Base-by-base conservation (phyloP, 2,888 invertebrate species). In the Schizaphis graminum region DNA sequence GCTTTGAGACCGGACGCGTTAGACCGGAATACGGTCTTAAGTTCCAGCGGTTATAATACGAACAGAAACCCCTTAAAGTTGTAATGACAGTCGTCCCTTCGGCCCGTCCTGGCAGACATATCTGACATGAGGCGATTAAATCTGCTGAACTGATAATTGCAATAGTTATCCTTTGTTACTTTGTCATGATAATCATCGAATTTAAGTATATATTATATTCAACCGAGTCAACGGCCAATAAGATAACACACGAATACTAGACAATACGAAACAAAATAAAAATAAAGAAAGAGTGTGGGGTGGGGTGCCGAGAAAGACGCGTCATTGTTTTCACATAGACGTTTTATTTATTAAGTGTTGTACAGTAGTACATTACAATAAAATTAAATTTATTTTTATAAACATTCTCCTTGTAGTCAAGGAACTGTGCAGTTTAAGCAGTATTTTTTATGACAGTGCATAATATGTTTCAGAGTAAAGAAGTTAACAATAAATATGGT, bases 181-280 rank as follows among this genome's bases (percentile, higher is more conserved):
- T 8, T 35, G 35, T 77, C 35, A 35, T 77, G 77, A 77, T 77
- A 21, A 35, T 77, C 77, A 77, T 77, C 77, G 35, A 35, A 8
- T 77, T 3, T 35, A 67, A 67, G n/a, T 67, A n/a, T 67, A 35
- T 77, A 35, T 35, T 7, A 35, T 7, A 21, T 35, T 77, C 86
- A 7, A 86, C 44, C 13, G 86, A 13, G 28, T 28, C 28, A 5
- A 0, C 26, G 47, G 47, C 28, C 44, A 86, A 47, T 86, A 86
- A 77, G 77, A 47, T 86, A 44, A 44, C 47, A 16, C 86, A 28
- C 28, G 21, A 21, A 28, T 47, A 28, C 28, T 2, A 35, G 28
- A 86, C 86, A 47, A 77, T 77, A n/a, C 86, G 47, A n/a, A 47
- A 13, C 28, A 86, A 86, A 86, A 47, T 47, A 86, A 86, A 86